phyloP scores from a whole-genome alignment of 2,888 invertebrate genomes.

The Diarsia mendica region DNA sequence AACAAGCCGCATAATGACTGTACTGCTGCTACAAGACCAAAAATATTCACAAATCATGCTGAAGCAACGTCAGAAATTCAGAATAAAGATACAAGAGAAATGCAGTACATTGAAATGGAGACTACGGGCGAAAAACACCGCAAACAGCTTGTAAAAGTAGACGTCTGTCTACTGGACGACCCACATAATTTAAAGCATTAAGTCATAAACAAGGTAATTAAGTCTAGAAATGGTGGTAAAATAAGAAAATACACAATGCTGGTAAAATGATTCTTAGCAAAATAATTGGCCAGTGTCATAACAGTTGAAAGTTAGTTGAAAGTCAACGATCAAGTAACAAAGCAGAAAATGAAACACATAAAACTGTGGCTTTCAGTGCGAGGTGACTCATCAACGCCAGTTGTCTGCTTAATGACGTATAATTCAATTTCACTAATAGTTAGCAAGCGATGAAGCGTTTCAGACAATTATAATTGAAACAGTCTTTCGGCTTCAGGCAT shows the following conservation, averaged over 20 bases:
- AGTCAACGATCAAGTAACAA: slow-evolving; percentile 65
- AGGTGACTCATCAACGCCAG: slow-evolving; percentile 69
- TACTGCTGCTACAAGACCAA: slow-evolving; percentile 15
- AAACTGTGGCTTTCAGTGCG: slow-evolving; percentile 69
- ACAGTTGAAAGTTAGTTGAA: slow-evolving; percentile 63
- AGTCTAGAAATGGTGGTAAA: slow-evolving; percentile 54
- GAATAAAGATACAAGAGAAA: slow-evolving; percentile 47
- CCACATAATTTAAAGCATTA: slow-evolving; percentile 68
- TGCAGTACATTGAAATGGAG: slow-evolving; percentile 52
- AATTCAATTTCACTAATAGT: slow-evolving; percentile 77
- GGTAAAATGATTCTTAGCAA: slow-evolving; percentile 43
- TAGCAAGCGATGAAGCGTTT: slow-evolving; percentile 70
- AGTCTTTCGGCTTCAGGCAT: slow-evolving; percentile 52
- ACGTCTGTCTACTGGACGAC: slow-evolving; percentile 65
- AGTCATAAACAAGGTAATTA: slow-evolving; percentile 68
- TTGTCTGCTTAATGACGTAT: slow-evolving; percentile 67
- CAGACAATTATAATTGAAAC: slow-evolving; percentile 66
- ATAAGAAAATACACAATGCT: slow-evolving; percentile 45
- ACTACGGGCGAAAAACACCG: slow-evolving; percentile 64
- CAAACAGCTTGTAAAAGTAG: slow-evolving; percentile 71
- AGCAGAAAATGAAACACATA: slow-evolving; percentile 71
- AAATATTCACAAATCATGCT: slow-evolving; percentile 36
- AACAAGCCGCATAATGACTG: slow-evolving; percentile 29
- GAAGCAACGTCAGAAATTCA: slow-evolving; percentile 9
- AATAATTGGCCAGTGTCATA: slow-evolving; percentile 63